phyloP scores from a whole-genome alignment of 2,888 invertebrate species.

The Cepaea hortensis region DNA sequence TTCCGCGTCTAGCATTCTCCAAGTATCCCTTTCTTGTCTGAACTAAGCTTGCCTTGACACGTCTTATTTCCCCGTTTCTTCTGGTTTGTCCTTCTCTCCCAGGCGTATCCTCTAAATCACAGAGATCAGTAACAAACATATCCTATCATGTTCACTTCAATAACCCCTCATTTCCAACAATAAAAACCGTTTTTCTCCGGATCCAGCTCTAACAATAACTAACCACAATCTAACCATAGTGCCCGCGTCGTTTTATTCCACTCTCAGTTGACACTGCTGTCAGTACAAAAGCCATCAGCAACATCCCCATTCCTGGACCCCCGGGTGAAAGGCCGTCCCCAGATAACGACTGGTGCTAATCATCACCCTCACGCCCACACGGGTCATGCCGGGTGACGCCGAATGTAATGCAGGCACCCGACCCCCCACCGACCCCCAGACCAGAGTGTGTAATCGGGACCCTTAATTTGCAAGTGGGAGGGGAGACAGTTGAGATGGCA shows the following conservation, averaged over 20 bases:
- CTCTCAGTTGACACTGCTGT: neutral
- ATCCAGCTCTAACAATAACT: neutral
- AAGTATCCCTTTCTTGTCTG: neutral
- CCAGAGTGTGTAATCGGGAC: slow-evolving; percentile 26
- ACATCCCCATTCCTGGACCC: neutral
- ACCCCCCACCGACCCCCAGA: neutral
- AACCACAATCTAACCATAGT: neutral
- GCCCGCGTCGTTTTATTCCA: slow-evolving; percentile 4
- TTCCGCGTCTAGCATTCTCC: too few species aligned
- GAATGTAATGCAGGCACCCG: neutral
- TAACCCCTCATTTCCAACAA: slow-evolving; percentile 14
- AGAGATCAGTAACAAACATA: slow-evolving; percentile 15
- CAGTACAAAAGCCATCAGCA: neutral
- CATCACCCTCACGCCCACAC: slow-evolving; percentile 27
- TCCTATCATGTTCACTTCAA: slow-evolving; percentile 8
- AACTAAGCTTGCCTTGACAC: too few species aligned
- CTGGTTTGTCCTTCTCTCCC: neutral
- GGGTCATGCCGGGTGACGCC: neutral
- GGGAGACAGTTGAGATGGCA: slow-evolving; percentile 17
- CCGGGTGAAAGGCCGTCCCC: neutral
- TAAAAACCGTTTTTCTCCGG: slow-evolving; percentile 5
- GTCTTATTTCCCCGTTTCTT: neutral
- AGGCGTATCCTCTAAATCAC: neutral
- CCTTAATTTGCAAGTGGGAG: slow-evolving; percentile 30
- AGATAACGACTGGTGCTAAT: slow-evolving; percentile 13